These are phyloP conservation scores for Volucella bombylans DNA, from an alignment of 2,888 invertebrate species.

Conservation along the genomic window DNA sequence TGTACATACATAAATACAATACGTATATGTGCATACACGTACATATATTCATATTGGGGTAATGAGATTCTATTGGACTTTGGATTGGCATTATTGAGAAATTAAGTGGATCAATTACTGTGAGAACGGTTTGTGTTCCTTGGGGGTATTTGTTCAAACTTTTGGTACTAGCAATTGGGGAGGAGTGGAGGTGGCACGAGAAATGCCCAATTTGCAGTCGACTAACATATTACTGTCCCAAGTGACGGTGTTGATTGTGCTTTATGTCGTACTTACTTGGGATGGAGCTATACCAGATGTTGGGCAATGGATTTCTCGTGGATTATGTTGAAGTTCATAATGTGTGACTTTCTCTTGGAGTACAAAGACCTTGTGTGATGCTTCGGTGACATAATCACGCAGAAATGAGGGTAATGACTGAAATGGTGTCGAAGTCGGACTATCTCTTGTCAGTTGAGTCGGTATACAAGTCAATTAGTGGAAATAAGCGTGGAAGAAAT, in stretches of 20 bases:
- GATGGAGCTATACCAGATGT: neutral
- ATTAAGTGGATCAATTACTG: constrained; percentile 50
- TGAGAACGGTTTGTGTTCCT: constrained; percentile 33
- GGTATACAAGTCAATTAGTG: too few species aligned
- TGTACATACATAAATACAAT: too few species aligned
- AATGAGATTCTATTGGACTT: constrained; percentile 8
- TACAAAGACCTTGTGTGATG: neutral
- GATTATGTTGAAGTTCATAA: neutral
- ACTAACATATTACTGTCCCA: constrained; percentile 8
- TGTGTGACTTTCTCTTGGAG: neutral
- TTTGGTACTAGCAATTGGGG: neutral
- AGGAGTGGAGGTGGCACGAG: constrained; percentile 24
- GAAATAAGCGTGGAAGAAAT: too few species aligned
- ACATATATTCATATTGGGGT: neutral
- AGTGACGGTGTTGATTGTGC: neutral
- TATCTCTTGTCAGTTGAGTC: too few species aligned
- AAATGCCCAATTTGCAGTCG: constrained; percentile 5
- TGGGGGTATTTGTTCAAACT: constrained; percentile 11
- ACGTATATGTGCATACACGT: neutral
- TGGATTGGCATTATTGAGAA: constrained; percentile 27
- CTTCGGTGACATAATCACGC: neutral
- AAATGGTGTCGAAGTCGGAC: neutral
- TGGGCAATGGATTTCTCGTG: neutral
- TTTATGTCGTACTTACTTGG: neutral
- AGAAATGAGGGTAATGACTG: neutral